Evolutionary conservation across 2,888 invertebrate species (phyloP), one percentile per base, ranked within the genome.

Genomic region (Crossocerus cetratus): DNA sequence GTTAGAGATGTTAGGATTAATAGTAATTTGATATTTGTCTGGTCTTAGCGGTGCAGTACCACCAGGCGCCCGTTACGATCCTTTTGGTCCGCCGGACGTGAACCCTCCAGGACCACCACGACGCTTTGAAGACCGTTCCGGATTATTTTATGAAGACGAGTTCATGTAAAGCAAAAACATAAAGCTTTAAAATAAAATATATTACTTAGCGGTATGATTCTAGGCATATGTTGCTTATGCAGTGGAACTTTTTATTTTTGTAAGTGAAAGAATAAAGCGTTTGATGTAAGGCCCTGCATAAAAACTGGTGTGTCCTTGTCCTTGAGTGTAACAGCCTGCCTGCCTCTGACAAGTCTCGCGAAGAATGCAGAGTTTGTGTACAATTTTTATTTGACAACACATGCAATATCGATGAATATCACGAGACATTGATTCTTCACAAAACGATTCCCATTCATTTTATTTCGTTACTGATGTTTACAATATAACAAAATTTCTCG

Each of bases 1-100:
- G 1, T 32, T 32, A 2, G 1, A 23, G 57, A 22, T 54, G 8
- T 55, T 44, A 0, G 3, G 32, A 32, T 32, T 32, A 32, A 32
- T 5, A 32, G 32, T 32, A 32, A 23, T 8, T 20, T 18, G 21
- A n/a, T 16, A 53, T 58, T 54, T 45, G 18, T 54, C 61, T 66
- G 67, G 71, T 88, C 88, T 54, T 89, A 94, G 94, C 42, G 94
- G 93, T 11, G 91, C 93, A 0, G 85, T 94, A 13, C 96, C 96
- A 1, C 96, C 96, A 0, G 95, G 96, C 14, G 96, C 96, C 2
- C 92, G 97, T 67, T 97, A 96, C 89, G 97, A 97, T 91, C 97
- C 97, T 0, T 95, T 96, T 87, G 94, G 95, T 0, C 96, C 96
- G 0, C 92, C 92, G 4, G 92, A 90, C 44, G 8, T 74, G 2